Percentiles rank a stretch among this genome's conserved stretches.
These are phyloP conservation scores for Palaemon carinicauda DNA, from an alignment of 1,140 invertebrate species.

Conservation along the genomic window DNA sequence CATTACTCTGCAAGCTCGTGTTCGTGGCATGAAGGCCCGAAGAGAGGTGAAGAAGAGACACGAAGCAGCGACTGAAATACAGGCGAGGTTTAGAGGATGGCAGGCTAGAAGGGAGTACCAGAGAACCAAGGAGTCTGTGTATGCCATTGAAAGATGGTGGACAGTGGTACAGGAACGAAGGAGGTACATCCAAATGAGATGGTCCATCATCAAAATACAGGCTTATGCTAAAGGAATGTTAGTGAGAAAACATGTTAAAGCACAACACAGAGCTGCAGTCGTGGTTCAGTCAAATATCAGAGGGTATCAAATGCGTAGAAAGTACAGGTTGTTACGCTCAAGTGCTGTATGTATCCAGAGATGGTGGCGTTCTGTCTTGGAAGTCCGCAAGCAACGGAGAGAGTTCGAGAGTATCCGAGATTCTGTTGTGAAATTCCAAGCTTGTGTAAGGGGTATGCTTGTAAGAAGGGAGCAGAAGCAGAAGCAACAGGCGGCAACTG, in stretches of 20 bases:
- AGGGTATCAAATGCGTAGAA: too few species aligned
- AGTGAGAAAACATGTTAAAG: background rate
- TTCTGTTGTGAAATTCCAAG: background rate
- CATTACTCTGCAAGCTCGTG: background rate
- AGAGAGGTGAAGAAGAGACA: background rate
- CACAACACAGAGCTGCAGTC: background rate
- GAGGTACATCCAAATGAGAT: background rate
- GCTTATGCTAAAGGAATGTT: background rate
- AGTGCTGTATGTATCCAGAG: too few species aligned
- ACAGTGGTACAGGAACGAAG: too few species aligned
- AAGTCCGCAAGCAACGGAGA: too few species aligned
- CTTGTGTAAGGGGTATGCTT: background rate
- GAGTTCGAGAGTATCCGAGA: background rate
- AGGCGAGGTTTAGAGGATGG: background rate
- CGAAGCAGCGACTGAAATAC: background rate
- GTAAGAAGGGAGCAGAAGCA: background rate
- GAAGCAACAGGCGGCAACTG: background rate
- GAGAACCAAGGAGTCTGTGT: too few species aligned
- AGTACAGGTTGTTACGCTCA: too few species aligned
- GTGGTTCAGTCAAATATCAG: too few species aligned
- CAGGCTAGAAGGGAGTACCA: background rate
- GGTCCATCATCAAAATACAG: background rate
- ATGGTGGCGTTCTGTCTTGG: too few species aligned
- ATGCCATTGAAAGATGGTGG: too few species aligned
- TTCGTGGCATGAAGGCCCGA: background rate